Evolutionary conservation across 2,113 vertebrate genomes (phyloP), one percentile per base, ranked within the genome.

Genomic region (Phyllopteryx taeniolatus): DNA sequence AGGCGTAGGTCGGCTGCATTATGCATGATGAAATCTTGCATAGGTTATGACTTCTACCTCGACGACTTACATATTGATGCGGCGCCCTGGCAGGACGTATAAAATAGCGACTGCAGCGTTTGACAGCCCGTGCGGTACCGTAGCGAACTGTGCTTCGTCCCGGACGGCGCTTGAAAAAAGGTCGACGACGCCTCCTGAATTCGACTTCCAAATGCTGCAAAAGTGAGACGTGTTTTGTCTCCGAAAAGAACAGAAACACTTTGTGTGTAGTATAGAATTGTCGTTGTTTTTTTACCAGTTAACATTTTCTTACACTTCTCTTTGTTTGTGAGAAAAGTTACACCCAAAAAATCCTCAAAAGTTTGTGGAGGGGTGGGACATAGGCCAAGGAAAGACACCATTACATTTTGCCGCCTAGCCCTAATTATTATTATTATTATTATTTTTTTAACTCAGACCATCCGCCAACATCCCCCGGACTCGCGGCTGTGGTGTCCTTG

Each of bases 21-120:
- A 91, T 91, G 89, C 90, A 91, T 91, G 89, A 82, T 89, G 88
- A 91, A 91, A 88, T 83, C 89, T 90, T 91, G 87, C 89, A 90
- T 91, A 90, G 89, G 90, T 89, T 89, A 91, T 91, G 89, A 86
- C 88, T 90, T 87, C 79, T 88, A 86, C 87, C 80, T 87, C 75
- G 49, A 79, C 71, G 72, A 76, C 89, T 91, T 91, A 86, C 90
- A 91, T 91, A 91, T 91, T 91, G 89, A 91, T 90, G 89, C 73
- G 0, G 72, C 76, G 83, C 81, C 75, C 88, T 80, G 85, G 88
- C 81, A 88, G 87, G 83, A 83, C 89, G 86, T 89, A 89, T 90
- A 87, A 90, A 90, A 89, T 79, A 90, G 89, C 83, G 80, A 80
- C 87, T 87, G 85, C 62, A 42, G 78, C 79, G 3, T 83, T 76